Conservation (phyloP, 2,113 vertebrate species). For the Apodemus speciosus region DNA sequence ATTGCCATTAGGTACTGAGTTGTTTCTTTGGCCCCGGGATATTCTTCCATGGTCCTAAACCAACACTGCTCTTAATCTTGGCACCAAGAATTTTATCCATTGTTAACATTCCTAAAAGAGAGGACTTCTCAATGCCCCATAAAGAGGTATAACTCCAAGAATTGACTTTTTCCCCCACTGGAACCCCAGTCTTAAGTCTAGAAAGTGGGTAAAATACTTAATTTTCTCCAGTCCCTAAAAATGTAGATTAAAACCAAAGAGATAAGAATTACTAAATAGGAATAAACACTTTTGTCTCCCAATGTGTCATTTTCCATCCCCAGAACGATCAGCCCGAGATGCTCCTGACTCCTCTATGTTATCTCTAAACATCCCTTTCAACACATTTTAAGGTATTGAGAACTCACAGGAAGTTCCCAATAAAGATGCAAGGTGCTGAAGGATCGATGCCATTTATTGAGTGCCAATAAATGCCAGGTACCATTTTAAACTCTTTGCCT, state of each 20-base stretch:
- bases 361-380: constrained; percentile 57
- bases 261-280: background rate
- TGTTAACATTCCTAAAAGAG: background rate
- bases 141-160: background rate
- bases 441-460: constrained; percentile 42
- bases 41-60: background rate
- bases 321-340: background rate
- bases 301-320: background rate
- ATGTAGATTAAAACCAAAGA: background rate
- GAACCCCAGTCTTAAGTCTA: background rate
- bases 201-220: background rate
- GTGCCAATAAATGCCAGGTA: constrained; percentile 49
- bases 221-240: background rate
- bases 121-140: background rate
- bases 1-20: background rate
- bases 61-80: background rate
- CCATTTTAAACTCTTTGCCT: constrained; percentile 46
- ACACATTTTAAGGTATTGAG: constrained; percentile 51
- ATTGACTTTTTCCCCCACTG: background rate
- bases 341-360: background rate
- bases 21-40: background rate
- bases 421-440: constrained; percentile 54
- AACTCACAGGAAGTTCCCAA: constrained; percentile 57
- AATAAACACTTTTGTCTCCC: background rate
- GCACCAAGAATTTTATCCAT: background rate